These are phyloP conservation scores for Edolisoma coerulescens DNA, from an alignment of 2,113 vertebrate species.

Conservation along the genomic window DNA sequence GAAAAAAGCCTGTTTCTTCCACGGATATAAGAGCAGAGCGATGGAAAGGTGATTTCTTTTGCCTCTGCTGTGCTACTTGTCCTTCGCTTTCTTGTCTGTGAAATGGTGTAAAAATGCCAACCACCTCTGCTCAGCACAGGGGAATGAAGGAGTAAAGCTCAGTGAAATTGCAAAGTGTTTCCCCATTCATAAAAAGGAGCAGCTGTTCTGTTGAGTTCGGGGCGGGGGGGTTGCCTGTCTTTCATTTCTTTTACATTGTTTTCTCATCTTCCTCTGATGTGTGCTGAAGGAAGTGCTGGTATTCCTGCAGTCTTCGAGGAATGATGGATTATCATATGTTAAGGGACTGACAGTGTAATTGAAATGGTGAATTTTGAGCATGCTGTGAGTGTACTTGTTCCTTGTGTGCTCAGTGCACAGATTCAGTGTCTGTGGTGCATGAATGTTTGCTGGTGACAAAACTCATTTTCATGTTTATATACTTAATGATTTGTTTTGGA, in stretches of 20 bases:
- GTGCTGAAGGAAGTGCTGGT: background rate
- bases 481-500: background rate
- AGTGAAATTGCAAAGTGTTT: background rate
- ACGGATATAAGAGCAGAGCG: background rate
- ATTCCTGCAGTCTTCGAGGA: background rate
- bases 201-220: background rate
- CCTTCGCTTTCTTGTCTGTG: background rate
- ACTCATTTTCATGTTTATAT: background rate
- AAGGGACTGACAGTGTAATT: background rate
- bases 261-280: background rate
- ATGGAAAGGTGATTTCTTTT: background rate
- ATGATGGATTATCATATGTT: background rate
- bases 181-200: background rate
- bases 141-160: background rate
- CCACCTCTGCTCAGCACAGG: background rate
- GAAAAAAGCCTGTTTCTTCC: background rate
- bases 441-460: background rate
- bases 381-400: background rate
- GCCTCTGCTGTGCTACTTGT: background rate
- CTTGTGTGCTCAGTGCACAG: background rate
- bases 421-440: background rate
- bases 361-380: background rate
- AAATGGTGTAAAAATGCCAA: background rate
- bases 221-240: accelerated
- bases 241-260: background rate